phyloP scores from a whole-genome alignment of 1,140 invertebrate species.

The Drosophila nikananu region DNA sequence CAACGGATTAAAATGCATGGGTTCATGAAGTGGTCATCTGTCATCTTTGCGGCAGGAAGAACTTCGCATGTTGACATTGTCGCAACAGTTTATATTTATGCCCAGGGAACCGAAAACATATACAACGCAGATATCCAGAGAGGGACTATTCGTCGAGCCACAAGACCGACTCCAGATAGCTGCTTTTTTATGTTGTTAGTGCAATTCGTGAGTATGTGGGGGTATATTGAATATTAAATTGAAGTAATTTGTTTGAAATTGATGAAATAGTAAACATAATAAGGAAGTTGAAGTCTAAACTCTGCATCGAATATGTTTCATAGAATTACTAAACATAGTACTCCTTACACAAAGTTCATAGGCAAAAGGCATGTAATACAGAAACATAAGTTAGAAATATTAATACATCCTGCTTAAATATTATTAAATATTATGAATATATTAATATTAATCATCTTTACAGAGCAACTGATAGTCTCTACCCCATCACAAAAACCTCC shows the following conservation, averaged over 20 bases:
- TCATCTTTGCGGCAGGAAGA: constrained; percentile 83
- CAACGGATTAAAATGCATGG: constrained; percentile 81
- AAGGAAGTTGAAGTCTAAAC: no score
- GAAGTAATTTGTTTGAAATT: background rate
- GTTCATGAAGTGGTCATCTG: constrained; percentile 84
- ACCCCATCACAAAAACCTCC: background rate
- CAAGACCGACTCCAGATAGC: constrained; percentile 13
- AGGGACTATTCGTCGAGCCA: constrained; percentile 12
- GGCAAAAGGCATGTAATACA: no score
- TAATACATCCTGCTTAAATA: background rate
- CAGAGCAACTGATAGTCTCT: background rate
- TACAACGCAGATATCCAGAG: background rate
- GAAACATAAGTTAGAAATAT: no score
- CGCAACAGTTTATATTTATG: constrained; percentile 75
- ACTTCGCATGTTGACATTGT: constrained; percentile 83
- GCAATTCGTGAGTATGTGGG: background rate
- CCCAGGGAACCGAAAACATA: constrained; percentile 15
- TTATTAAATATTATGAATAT: background rate
- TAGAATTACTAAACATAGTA: no score
- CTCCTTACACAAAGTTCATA: no score
- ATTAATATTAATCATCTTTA: background rate
- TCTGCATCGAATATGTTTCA: no score
- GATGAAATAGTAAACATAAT: no score
- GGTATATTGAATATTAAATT: background rate
- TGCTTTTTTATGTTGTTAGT: constrained; percentile 5